phyloP scores from a whole-genome alignment of 2,113 vertebrate species.

The Protobothrops mucrosquamatus region DNA sequence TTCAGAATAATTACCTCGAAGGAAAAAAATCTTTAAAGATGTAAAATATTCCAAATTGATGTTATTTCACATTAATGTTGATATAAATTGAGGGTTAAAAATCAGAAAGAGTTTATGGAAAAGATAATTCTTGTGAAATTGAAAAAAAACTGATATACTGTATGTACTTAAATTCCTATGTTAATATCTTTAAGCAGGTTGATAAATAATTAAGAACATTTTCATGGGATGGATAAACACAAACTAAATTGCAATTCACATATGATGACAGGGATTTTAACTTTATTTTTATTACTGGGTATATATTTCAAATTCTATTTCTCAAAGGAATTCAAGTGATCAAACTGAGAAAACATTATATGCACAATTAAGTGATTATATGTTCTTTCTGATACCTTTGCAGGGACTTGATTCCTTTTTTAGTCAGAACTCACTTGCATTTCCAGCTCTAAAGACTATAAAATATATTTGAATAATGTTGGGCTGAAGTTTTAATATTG shows the following conservation, averaged over 20 bases:
- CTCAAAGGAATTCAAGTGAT: neutral
- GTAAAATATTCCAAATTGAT: neutral
- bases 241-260: neutral
- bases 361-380: neutral
- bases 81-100: neutral
- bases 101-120: neutral
- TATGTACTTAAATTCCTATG: neutral
- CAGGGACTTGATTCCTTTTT: neutral
- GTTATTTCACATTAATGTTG: neutral
- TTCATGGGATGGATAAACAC: neutral
- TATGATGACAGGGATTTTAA: neutral
- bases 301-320: neutral
- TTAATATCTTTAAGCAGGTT: neutral
- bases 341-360: neutral
- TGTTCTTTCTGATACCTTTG: neutral
- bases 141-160: neutral
- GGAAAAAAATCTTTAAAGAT: neutral
- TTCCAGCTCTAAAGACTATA: neutral
- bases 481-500: neutral
- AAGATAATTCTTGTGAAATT: neutral
- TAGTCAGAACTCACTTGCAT: neutral
- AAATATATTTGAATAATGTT: neutral
- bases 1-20: neutral
- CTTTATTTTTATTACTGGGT: neutral
- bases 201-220: neutral